Percentiles rank a stretch among this genome's conserved stretches.
Conservation (phyloP, 2,113 vertebrate genomes). For the Passer montanus region DNA sequence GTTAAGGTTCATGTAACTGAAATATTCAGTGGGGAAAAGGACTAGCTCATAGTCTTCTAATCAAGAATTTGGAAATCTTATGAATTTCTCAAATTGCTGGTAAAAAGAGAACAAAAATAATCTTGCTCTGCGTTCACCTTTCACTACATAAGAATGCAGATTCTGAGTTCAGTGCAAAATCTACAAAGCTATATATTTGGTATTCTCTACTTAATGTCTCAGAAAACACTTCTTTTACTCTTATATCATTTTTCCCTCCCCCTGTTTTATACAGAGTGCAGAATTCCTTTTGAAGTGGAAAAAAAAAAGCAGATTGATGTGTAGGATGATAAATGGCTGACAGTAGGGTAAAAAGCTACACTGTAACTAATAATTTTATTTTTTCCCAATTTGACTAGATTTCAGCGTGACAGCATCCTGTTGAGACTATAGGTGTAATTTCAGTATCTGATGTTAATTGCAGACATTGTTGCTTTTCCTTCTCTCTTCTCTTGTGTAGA, state of each 20-base stretch:
- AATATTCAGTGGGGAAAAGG: neutral
- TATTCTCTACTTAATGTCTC: neutral
- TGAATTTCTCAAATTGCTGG: neutral
- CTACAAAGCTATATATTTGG: fast-evolving
- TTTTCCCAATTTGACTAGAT: neutral
- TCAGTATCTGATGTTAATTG: neutral
- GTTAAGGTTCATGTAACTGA: neutral
- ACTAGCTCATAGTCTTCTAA: neutral
- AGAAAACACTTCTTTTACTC: neutral
- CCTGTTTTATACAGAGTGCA: neutral
- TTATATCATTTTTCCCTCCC: neutral
- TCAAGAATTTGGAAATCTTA: neutral
- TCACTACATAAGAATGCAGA: neutral
- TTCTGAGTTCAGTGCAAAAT: neutral
- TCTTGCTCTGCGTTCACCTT: neutral
- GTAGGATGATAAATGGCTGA: neutral
- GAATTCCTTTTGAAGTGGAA: neutral
- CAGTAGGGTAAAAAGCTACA: neutral
- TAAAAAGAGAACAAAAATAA: neutral
- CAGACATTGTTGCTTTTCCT: neutral
- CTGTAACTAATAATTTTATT: neutral
- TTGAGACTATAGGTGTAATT: neutral
- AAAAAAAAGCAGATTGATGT: neutral
- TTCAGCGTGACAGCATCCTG: neutral
- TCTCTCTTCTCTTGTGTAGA: neutral